Evolutionary conservation across 2,113 vertebrate species (phyloP).

Genomic region (Henicopernis longicauda): DNA sequence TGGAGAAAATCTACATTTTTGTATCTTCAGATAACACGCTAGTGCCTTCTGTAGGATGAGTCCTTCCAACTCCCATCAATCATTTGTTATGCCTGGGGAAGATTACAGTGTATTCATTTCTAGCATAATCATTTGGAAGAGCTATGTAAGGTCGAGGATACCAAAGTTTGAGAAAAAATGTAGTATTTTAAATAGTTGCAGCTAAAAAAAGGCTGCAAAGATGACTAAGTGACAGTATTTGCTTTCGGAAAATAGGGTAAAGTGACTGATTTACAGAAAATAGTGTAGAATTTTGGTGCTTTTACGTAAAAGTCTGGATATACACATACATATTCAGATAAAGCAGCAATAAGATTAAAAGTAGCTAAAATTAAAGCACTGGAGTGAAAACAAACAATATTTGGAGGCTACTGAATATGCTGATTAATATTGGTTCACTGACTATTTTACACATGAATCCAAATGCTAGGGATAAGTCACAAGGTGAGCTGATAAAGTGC

Average conservation of each 20-base stretch:
- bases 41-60: not conserved
- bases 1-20: not conserved
- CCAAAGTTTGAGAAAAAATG: not conserved
- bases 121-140: not conserved
- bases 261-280: not conserved
- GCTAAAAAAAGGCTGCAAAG: not conserved
- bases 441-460: not conserved
- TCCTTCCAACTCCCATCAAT: not conserved
- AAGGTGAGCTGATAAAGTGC: not conserved
- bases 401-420: not conserved
- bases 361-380: not conserved
- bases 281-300: not conserved
- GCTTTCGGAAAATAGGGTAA: not conserved
- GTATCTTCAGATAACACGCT: not conserved
- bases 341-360: not conserved
- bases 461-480: not conserved
- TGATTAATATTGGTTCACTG: not conserved
- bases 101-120: not conserved
- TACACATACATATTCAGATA: not conserved
- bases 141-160: not conserved
- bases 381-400: not conserved
- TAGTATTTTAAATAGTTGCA: not conserved
- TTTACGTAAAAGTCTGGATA: not conserved
- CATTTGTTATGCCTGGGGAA: not conserved
- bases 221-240: not conserved